These are phyloP conservation scores for Episyrphus balteatus DNA, from an alignment of 1,140 invertebrate genomes.

Conservation along the genomic window DNA sequence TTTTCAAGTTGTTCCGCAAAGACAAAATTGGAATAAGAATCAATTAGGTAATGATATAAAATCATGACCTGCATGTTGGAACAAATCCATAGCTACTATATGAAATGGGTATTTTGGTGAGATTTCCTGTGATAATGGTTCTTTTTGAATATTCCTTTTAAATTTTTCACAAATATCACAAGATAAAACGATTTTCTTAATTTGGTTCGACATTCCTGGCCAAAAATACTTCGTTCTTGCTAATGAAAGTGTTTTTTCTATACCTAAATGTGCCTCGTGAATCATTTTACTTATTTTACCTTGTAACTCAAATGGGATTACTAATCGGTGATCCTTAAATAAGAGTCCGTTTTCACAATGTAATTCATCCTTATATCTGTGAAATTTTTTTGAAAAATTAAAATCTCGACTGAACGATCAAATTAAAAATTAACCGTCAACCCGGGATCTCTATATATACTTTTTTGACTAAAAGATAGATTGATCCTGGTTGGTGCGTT, in stretches of 20 bases:
- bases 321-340: slow-evolving; percentile 1
- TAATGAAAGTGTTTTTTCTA: too few species aligned
- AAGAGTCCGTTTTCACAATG: slow-evolving; percentile 7
- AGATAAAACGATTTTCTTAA: slow-evolving; percentile 1
- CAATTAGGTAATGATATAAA: too few species aligned
- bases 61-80: slow-evolving; percentile 2
- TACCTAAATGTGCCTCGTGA: slow-evolving; percentile 8
- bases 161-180: slow-evolving; percentile 10
- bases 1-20: neutral
- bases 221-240: slow-evolving; percentile 4
- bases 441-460: too few species aligned
- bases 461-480: too few species aligned
- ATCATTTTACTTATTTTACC: slow-evolving; percentile 3
- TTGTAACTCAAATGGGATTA: slow-evolving; percentile 6
- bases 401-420: too few species aligned
- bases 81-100: slow-evolving; percentile 2
- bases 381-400: neutral
- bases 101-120: slow-evolving; percentile 4
- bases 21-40: slow-evolving; percentile 1
- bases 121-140: slow-evolving; percentile 3
- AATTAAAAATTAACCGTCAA: too few species aligned
- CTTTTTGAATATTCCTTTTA: slow-evolving; percentile 6
- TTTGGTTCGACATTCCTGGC: slow-evolving; percentile 5
- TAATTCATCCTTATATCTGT: slow-evolving; percentile 7
- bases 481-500: too few species aligned